Evolutionary conservation across 2,797 vertebrate species (phyloP).

Genomic region (Lycodopsis pacificus): DNA sequence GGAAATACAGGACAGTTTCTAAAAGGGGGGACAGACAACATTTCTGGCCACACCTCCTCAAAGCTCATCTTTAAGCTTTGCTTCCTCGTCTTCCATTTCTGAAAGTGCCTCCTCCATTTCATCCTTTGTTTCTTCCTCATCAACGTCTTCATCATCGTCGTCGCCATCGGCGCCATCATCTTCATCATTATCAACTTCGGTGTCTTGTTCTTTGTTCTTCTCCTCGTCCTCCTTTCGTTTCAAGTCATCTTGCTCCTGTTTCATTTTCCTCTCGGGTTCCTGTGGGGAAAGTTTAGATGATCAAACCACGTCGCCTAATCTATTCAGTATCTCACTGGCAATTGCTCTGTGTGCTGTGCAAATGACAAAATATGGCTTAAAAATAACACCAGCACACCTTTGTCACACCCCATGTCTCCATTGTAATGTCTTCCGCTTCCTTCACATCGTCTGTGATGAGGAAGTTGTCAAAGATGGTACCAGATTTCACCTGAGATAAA

Average conservation of each 20-base stretch:
- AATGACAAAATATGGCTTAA: not conserved
- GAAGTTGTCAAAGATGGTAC: conserved; percentile 91
- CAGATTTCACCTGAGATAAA: conserved; percentile 85
- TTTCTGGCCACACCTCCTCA: conserved; percentile 65
- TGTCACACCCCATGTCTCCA: conserved; percentile 86
- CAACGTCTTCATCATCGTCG: not conserved
- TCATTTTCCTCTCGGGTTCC: conserved; percentile 88
- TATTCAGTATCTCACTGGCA: not conserved
- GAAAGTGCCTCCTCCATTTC: conserved; percentile 64
- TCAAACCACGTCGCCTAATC: not conserved
- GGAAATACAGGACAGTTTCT: conserved; percentile 70
- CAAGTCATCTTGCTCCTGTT: conserved; percentile 83
- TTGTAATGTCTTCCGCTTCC: conserved; percentile 86
- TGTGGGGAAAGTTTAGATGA: conserved; percentile 34
- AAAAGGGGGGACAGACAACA: conserved; percentile 33
- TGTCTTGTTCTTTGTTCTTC: conserved; percentile 80
- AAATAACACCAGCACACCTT: conserved; percentile 75
- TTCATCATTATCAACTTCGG: conserved; percentile 33
- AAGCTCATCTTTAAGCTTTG: conserved; percentile 82
- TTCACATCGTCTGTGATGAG: conserved; percentile 85
- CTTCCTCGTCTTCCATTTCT: conserved; percentile 70
- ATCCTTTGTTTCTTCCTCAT: conserved; percentile 50
- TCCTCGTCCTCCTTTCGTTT: conserved; percentile 85
- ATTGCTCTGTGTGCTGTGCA: not conserved
- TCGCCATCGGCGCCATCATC: conserved; percentile 5